Evolutionary conservation across 2,797 vertebrate species (phyloP).

Genomic region (Simalia tracyae): DNA sequence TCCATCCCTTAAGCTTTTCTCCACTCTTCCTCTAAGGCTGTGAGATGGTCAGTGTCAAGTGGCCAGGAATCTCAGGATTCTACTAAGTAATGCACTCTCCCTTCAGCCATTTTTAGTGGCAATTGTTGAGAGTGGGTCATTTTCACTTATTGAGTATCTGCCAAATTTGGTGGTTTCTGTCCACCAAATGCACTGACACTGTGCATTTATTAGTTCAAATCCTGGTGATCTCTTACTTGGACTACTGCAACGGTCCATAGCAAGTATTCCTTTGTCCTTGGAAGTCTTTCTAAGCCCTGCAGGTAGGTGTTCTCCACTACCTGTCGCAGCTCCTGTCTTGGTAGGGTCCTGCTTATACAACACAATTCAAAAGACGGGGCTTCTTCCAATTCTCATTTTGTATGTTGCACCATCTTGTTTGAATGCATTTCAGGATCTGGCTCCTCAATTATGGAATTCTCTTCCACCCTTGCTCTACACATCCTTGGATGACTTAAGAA

Average conservation of each 20-base stretch:
- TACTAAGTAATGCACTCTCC: background rate
- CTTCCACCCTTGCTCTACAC: background rate
- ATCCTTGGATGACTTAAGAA: background rate
- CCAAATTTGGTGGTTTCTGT: background rate
- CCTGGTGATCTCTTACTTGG: background rate
- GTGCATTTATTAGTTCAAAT: background rate
- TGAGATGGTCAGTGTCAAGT: background rate
- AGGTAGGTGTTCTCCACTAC: too few species aligned
- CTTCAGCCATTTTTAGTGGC: background rate
- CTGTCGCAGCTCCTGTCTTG: too few species aligned
- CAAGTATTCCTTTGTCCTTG: background rate
- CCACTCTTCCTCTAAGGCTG: background rate
- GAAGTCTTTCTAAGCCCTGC: background rate
- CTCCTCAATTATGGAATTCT: background rate
- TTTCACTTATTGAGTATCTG: background rate
- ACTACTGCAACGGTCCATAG: background rate
- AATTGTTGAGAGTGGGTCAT: background rate
- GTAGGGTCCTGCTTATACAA: too few species aligned
- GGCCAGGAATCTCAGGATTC: background rate
- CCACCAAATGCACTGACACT: background rate
- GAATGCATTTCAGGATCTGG: background rate
- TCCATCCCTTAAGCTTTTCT: background rate
- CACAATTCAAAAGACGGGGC: too few species aligned
- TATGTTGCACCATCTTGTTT: background rate
- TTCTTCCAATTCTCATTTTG: too few species aligned